Conservation (phyloP, 2,797 vertebrate genomes). For the Gymnoscopelus microlampas region DNA sequence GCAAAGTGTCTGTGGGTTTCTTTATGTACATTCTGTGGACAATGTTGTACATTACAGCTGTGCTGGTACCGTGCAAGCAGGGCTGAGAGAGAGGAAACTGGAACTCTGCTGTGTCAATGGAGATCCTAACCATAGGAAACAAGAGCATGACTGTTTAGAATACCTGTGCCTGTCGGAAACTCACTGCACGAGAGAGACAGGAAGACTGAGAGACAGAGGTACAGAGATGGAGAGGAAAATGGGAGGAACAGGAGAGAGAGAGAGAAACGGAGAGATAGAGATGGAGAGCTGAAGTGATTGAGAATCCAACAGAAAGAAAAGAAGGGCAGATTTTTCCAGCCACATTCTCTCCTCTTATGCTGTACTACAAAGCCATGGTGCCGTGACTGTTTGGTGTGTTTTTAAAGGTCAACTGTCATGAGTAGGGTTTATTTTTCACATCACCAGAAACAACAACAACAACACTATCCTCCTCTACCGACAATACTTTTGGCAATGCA, state of each 20-base stretch:
- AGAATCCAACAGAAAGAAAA: conserved; percentile 31
- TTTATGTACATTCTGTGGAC: conserved; percentile 51
- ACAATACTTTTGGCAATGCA: too few species aligned
- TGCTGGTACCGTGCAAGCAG: conserved; percentile 38
- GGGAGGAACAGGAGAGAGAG: too few species aligned
- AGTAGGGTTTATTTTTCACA: too few species aligned
- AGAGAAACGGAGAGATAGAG: conserved; percentile 33
- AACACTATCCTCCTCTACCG: too few species aligned
- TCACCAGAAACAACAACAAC: too few species aligned
- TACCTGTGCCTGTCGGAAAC: conserved; percentile 66
- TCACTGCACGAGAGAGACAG: conserved; percentile 56
- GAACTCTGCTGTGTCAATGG: conserved; percentile 66
- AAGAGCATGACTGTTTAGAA: conserved; percentile 77
- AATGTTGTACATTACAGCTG: conserved; percentile 52
- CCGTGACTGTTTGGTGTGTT: too few species aligned
- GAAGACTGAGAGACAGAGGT: conserved; percentile 43
- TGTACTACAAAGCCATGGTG: neutral
- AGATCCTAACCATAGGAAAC: conserved; percentile 76
- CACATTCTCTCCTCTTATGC: conserved; percentile 33
- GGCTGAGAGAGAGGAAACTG: conserved; percentile 73
- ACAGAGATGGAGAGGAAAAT: conserved; percentile 10
- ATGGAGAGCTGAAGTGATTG: conserved; percentile 35
- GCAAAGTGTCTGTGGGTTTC: conserved; percentile 61
- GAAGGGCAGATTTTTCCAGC: conserved; percentile 26
- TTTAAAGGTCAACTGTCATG: too few species aligned